These are phyloP conservation scores for Spisula subtruncata DNA, from an alignment of 2,888 invertebrate genomes.

Conservation along the genomic window DNA sequence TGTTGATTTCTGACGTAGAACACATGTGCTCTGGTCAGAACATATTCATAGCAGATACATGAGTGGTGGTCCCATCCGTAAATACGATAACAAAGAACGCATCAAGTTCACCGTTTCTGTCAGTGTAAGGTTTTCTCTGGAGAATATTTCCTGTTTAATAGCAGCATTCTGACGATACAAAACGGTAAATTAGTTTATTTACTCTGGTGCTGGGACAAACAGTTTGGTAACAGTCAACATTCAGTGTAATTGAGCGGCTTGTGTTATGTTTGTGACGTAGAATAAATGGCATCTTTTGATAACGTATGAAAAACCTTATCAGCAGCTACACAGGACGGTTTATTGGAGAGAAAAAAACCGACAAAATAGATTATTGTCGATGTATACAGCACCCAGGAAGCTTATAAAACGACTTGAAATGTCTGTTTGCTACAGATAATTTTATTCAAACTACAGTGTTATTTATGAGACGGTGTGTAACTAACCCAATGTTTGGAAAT, in stretches of 20 bases:
- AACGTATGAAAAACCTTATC: neutral
- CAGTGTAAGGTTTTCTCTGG: neutral
- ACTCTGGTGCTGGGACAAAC: neutral
- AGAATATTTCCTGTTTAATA: conserved; percentile 2
- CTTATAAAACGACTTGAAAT: neutral
- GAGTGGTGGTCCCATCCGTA: neutral
- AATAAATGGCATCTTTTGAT: conserved; percentile 18
- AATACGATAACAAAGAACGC: neutral
- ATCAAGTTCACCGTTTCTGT: neutral
- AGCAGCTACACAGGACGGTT: neutral
- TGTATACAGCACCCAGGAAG: neutral
- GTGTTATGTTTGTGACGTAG: neutral
- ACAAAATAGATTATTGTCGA: neutral
- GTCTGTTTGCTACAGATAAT: neutral
- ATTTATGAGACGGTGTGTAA: neutral
- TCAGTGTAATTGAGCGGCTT: neutral
- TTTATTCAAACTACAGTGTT: conserved; percentile 4
- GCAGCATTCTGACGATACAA: conserved; percentile 6
- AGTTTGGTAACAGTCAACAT: neutral
- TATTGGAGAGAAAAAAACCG: neutral
- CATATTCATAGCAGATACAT: neutral
- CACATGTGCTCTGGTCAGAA: too few relatives aligned
- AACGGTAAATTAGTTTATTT: neutral
- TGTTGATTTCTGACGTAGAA: too few relatives aligned
- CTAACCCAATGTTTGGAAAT: neutral